Conservation (phyloP, 2,113 vertebrate genomes). For the Perca fluviatilis region DNA sequence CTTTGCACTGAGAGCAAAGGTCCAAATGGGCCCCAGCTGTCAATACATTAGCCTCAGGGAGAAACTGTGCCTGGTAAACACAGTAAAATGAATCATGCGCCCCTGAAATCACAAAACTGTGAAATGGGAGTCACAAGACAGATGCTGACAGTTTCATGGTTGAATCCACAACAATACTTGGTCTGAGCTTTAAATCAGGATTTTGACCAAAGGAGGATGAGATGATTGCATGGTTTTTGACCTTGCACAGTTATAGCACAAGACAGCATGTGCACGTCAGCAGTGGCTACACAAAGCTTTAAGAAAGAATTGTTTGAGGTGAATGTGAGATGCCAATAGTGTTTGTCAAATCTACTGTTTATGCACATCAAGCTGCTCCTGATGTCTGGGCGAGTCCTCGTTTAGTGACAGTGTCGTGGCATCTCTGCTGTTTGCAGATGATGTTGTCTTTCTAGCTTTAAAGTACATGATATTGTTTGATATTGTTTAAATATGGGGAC, state of each 20-base stretch:
- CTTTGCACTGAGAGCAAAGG: constrained; percentile 46
- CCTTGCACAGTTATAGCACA: not conserved
- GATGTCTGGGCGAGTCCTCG: not conserved
- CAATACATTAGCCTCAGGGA: constrained; percentile 44
- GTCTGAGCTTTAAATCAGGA: constrained; percentile 9
- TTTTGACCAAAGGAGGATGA: not conserved
- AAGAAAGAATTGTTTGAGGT: not conserved
- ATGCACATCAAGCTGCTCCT: not conserved
- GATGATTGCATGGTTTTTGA: not conserved
- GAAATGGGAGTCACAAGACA: constrained; percentile 37
- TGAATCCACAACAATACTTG: constrained; percentile 4
- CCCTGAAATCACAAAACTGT: constrained; percentile 37
- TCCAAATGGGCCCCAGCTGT: constrained; percentile 46
- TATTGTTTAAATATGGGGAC: not conserved
- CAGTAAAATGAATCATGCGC: constrained; percentile 17
- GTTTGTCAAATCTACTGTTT: not conserved
- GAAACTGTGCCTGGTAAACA: constrained; percentile 40
- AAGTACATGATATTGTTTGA: not conserved
- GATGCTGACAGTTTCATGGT: constrained; percentile 25
- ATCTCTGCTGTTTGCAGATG: not conserved
- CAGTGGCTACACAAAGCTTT: constrained; percentile 3
- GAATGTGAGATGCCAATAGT: not conserved
- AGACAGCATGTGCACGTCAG: not conserved
- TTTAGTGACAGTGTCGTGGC: not conserved
- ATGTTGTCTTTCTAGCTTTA: not conserved